Percentiles rank a stretch among this genome's conserved stretches.
Conservation (phyloP, 2,888 invertebrate species). For the Dryobotodes eremita region DNA sequence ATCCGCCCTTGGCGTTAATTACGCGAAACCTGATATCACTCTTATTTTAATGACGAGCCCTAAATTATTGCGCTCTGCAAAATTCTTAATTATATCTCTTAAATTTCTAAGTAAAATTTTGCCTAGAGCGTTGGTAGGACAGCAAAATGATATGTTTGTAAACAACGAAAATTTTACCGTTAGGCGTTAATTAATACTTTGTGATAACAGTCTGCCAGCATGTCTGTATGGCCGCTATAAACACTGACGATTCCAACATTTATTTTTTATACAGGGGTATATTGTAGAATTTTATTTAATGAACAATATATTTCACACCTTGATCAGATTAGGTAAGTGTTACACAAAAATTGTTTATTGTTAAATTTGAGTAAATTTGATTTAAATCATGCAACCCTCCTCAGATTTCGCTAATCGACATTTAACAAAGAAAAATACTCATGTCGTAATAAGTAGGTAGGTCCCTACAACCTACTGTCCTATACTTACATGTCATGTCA, state of each 20-base stretch:
- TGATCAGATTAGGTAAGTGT: neutral
- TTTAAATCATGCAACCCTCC: neutral
- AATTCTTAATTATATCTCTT: conserved; percentile 91
- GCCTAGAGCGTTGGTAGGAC: conserved; percentile 85
- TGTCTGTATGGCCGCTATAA: conserved; percentile 15
- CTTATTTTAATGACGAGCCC: conserved; percentile 84
- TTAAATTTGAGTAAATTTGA: neutral
- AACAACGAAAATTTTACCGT: conserved; percentile 87
- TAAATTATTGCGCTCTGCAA: conserved; percentile 89
- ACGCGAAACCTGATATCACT: conserved; percentile 90
- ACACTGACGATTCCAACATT: conserved; percentile 13
- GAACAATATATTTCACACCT: neutral
- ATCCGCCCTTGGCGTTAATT: conserved; percentile 87
- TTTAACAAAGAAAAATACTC: conserved; percentile 10
- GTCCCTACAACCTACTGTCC: neutral
- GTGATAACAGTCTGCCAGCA: conserved; percentile 73
- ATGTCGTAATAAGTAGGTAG: conserved; percentile 17
- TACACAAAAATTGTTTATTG: neutral
- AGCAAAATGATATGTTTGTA: conserved; percentile 90
- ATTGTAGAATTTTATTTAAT: neutral
- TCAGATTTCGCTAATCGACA: neutral
- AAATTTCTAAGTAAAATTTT: conserved; percentile 90
- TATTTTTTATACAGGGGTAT: neutral
- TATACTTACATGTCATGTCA: conserved; percentile 28
- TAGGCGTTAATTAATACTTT: conserved; percentile 84